Base-by-base conservation (phyloP, 2,888 invertebrate genomes). In the Netelia fuscicornis region DNA sequence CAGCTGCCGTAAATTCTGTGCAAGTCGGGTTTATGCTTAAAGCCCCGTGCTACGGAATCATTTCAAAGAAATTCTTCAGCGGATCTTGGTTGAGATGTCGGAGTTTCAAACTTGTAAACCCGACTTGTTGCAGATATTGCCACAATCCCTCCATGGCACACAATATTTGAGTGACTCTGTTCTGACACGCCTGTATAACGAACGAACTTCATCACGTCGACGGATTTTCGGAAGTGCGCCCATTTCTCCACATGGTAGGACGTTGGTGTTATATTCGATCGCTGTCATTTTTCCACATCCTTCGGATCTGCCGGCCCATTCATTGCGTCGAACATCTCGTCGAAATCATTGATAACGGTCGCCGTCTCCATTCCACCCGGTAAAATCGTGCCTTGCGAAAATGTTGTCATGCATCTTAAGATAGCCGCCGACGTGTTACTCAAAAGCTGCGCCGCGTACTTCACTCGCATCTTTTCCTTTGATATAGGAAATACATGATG, bases 401-500 rank as follows among this genome's bases (percentile, higher is more conserved):
- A 54, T 5, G 52, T 25, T 30, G 30, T 5, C 30, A 78, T 37
- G n/a, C 60, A 58, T 6, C 68, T 10, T 30, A 78, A 20, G 9
- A 70, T 44, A 2, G 64, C 56, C 30, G 30, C 30, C 30, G 30
- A 30, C 10, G 81, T 68, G 25, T 17, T 58, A 54, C 81, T 76
- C 10, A 81, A 17, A 0, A 10, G 25, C 56, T 81, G 62, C 2
- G 81, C 68, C 6, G 76, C 81, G n/a, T 44, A 44, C 17, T 75
- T 75, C 2, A 81, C 81, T 0, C 70, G 42, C 81, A 81, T 81
- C 42, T 81, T 81, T 20, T 56, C 17, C 42, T 81, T 81, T n/a
- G 67, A 81, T 13, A 56, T 64, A 13, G 81, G 74, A 48, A 81
- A 81, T 8, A 81, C 2, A 23, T 65, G 37, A 30, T 23, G 54